Conservation (phyloP, 2,888 invertebrate species). For the Lordiphosa fenestrarum region DNA sequence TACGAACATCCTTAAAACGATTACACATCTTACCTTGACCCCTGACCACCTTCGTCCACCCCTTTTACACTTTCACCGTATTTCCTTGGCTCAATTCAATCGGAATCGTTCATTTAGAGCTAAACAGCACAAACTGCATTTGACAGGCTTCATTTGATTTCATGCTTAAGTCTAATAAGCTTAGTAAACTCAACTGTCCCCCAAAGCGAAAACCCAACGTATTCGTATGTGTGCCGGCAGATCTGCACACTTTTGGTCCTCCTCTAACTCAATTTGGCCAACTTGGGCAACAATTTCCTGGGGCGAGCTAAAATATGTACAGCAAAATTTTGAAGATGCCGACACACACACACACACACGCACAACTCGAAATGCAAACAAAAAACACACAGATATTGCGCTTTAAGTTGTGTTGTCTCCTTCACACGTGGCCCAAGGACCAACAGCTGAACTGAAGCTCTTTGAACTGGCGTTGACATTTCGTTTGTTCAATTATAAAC, state of each 20-base stretch:
- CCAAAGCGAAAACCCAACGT: constrained; percentile 12
- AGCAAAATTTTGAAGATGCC: constrained; percentile 18
- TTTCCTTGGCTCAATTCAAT: constrained; percentile 29
- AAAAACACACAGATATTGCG: constrained; percentile 26
- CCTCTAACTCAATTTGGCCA: constrained; percentile 61
- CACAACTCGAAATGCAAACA: constrained; percentile 52
- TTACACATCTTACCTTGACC: no score
- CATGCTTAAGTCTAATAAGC: constrained; percentile 59
- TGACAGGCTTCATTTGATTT: constrained; percentile 71
- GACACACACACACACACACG: constrained; percentile 5
- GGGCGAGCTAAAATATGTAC: constrained; percentile 38
- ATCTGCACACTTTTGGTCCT: neutral
- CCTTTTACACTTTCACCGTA: no score
- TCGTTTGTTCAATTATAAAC: constrained; percentile 74
- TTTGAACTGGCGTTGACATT: constrained; percentile 70
- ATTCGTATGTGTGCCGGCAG: no score
- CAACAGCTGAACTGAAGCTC: constrained; percentile 21
- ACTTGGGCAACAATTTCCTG: constrained; percentile 52
- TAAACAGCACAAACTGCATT: constrained; percentile 57
- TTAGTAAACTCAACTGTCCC: constrained; percentile 44
- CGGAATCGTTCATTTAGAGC: constrained; percentile 40
- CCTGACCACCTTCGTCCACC: no score
- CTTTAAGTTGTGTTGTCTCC: constrained; percentile 5
- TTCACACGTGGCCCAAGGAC: constrained; percentile 20
- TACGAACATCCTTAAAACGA: no score